A percentile compares a stretch with the other conserved stretches of the same genome.
Evolutionary conservation across 2,113 vertebrate species (phyloP).

Genomic region (Carassius carassius): DNA sequence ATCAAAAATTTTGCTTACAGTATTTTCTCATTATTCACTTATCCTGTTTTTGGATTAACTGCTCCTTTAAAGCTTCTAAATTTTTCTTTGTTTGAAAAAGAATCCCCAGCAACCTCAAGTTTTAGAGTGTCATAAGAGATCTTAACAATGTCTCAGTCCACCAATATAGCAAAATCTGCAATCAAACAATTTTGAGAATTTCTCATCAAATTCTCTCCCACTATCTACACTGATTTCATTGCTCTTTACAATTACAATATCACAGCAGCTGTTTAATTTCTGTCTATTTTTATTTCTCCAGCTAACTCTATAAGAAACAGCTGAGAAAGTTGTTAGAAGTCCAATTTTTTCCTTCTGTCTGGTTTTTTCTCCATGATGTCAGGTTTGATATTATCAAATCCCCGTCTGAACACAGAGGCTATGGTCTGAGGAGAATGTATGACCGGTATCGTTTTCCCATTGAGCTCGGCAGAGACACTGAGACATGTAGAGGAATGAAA

Average conservation of each 20-base stretch:
- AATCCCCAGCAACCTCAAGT: not conserved
- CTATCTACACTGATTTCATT: too few relatives aligned
- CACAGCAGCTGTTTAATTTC: not conserved
- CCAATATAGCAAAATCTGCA: not conserved
- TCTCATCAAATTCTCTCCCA: not conserved
- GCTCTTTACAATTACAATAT: not conserved
- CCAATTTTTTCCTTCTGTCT: not conserved
- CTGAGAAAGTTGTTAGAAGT: not conserved
- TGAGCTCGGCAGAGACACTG: not conserved
- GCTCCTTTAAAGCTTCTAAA: not conserved
- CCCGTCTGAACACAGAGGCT: slow-evolving; percentile 3
- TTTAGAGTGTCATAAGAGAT: not conserved
- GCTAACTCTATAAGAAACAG: not conserved
- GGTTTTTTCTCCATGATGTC: slow-evolving; percentile 6
- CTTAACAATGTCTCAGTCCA: not conserved
- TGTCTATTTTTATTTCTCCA: not conserved
- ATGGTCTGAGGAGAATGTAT: slow-evolving; percentile 23
- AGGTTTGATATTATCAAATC: slow-evolving; percentile 24
- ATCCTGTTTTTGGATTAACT: not conserved
- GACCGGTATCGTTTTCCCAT: slow-evolving; percentile 21
- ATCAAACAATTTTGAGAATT: not conserved
- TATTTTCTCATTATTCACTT: not conserved
- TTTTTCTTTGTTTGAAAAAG: not conserved
- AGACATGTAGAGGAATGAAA: slow-evolving; percentile 19
- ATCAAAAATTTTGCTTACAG: not conserved